Evolutionary conservation across 2,888 invertebrate genomes (phyloP).

Genomic region (Cecidostiba fungosa): DNA sequence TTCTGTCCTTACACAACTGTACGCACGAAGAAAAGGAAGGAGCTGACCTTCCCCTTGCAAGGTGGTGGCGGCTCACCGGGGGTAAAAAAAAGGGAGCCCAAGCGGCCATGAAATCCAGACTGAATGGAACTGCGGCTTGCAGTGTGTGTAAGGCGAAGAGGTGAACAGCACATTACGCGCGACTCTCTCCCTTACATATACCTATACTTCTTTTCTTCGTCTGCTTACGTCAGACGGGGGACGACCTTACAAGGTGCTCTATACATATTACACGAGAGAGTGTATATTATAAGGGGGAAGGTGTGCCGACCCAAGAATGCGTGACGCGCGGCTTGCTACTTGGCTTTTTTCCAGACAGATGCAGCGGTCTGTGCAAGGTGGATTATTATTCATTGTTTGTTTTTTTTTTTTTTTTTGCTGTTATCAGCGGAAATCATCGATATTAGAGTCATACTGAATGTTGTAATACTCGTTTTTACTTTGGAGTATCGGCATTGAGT

Average conservation of each 20-base stretch:
- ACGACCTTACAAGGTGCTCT: conserved; percentile 39
- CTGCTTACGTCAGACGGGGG: conserved; percentile 20
- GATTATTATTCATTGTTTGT: background rate
- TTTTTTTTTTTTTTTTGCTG: too few species aligned
- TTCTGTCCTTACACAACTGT: background rate
- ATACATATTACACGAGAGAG: background rate
- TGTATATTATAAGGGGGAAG: background rate
- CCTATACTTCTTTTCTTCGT: conserved; percentile 25
- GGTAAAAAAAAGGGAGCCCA: background rate
- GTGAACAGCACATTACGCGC: too few species aligned
- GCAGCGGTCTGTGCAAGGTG: conserved; percentile 28
- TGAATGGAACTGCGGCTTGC: conserved; percentile 29
- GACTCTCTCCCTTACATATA: too few species aligned
- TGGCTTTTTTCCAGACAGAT: background rate
- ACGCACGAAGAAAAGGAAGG: background rate
- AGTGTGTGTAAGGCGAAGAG: conserved; percentile 9
- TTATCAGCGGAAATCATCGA: too few species aligned
- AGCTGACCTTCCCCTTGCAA: conserved; percentile 33
- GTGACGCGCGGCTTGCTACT: conserved; percentile 19
- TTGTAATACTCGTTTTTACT: too few species aligned
- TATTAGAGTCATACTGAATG: too few species aligned
- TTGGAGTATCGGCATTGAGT: too few species aligned
- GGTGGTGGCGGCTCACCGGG: conserved; percentile 19
- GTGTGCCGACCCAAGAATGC: conserved; percentile 30
- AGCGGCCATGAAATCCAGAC: conserved; percentile 45